Conservation (phyloP, 2,888 invertebrate species). For the Protophormia terraenovae region DNA sequence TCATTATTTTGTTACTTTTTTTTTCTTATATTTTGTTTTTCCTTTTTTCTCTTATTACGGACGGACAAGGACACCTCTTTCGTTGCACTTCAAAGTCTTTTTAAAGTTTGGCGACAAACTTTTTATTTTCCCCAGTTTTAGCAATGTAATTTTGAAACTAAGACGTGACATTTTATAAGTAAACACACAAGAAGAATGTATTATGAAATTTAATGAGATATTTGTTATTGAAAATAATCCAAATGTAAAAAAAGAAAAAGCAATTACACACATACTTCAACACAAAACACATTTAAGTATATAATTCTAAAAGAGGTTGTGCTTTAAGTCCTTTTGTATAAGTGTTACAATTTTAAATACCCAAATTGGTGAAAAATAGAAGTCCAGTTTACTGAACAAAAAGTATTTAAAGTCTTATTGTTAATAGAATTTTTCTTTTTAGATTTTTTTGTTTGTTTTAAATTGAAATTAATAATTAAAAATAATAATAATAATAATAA, state of each 20-base stretch:
- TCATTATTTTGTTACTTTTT: not conserved
- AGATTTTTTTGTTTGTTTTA: no score
- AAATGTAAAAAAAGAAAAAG: conserved; percentile 43
- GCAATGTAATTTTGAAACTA: conserved; percentile 61
- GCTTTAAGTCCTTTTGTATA: no score
- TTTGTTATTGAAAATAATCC: conserved; percentile 63
- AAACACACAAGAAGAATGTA: conserved; percentile 45
- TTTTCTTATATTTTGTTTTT: not conserved
- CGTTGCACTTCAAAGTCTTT: conserved; percentile 44
- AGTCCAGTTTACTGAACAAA: no score
- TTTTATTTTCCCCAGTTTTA: conserved; percentile 48
- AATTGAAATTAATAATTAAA: no score
- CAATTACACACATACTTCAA: conserved; percentile 1
- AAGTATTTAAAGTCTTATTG: no score
- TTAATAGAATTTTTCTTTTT: no score
- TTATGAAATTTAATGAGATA: conserved; percentile 66
- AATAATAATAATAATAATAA: no score
- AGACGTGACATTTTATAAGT: conserved; percentile 61
- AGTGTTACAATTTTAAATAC: no score
- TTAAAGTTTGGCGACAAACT: conserved; percentile 63
- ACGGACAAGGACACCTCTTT: conserved; percentile 44
- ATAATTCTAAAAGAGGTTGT: no score
- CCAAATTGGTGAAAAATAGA: no score
- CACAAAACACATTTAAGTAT: not conserved
- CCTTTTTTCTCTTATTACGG: not conserved